Conservation (phyloP, 2,888 invertebrate species). For the Sabatieria punctata region DNA sequence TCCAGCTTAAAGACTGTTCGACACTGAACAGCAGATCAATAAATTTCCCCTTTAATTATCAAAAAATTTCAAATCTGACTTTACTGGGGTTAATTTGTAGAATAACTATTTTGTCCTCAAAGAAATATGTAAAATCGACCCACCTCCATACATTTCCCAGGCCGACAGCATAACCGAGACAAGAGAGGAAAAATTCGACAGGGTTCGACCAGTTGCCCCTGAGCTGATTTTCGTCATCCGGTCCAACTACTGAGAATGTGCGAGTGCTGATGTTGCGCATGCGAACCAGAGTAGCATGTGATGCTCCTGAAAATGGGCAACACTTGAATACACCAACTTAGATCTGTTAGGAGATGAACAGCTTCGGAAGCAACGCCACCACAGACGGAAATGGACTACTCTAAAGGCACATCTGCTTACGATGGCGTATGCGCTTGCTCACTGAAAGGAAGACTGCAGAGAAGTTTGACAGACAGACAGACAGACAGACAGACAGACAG, state of each 20-base stretch:
- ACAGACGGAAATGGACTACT: too few species aligned
- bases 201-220: conserved; percentile 32
- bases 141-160: conserved; percentile 40
- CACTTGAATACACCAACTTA: too few species aligned
- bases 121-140: too few species aligned
- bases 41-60: not conserved
- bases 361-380: too few species aligned
- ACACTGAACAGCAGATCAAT: not conserved
- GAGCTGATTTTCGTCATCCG: conserved; percentile 32
- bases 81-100: not conserved
- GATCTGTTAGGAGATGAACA: too few species aligned
- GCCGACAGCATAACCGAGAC: conserved; percentile 39
- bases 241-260: conserved; percentile 13
- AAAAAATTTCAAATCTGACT: not conserved
- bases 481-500: too few species aligned
- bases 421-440: too few species aligned
- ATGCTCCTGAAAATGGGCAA: not conserved
- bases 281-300: conserved; percentile 12
- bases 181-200: not conserved
- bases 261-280: conserved; percentile 14
- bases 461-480: too few species aligned
- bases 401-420: too few species aligned
- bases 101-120: too few species aligned
- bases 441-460: too few species aligned
- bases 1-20: not conserved